Evolutionary conservation across 2,888 invertebrate species (phyloP), one percentile per base, ranked within the genome.

Genomic region (Volucella inanis): DNA sequence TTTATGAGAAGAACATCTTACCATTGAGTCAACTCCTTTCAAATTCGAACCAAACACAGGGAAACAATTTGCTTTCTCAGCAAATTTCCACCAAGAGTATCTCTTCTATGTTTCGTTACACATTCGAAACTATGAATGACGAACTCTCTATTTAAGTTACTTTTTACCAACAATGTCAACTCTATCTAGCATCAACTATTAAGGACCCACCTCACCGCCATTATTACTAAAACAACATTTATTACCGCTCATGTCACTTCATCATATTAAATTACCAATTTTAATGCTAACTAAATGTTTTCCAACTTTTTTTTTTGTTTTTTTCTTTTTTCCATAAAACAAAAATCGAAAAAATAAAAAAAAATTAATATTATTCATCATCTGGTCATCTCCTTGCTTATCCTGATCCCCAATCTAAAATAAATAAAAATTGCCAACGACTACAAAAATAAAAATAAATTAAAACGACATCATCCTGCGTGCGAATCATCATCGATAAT

Each of bases 371-470:
- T 41, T 81, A 77, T 74, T 89, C 88, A 89, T 90, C 90, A 90
- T 91, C 90, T 91, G 92, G 91, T 90, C 91, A 91, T 91, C 90
- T 89, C 91, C 91, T 87, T 87, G 91, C 91, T 91, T 91, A 78
- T 89, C 89, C 90, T 89, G 89, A 89, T 88, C 89, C 88, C 79
- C 88, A 68, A 86, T 83, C 65, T 45, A 82, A 87, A 75, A 87
- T 78, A 64, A 61, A 59, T 59, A 74, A 50, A 87, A 80, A 87
- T 74, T 86, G 87, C 87, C 86, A 83, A 87, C 86, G 72, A 85
- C 31, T 31, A 31, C 31, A 31, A 31, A 31, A 31, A 31, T 31
- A 80, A 57, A 59, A 72, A 64, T 15, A 10, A 52, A 81, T 50
- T 43, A 76, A 72, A 57, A 75, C 61, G 52, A 78, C 62, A 79